A percentile compares a stretch with the other conserved stretches of the same genome.
These are phyloP conservation scores for Luehdorfia chinensis DNA, from an alignment of 1,140 invertebrate species.

Conservation along the genomic window DNA sequence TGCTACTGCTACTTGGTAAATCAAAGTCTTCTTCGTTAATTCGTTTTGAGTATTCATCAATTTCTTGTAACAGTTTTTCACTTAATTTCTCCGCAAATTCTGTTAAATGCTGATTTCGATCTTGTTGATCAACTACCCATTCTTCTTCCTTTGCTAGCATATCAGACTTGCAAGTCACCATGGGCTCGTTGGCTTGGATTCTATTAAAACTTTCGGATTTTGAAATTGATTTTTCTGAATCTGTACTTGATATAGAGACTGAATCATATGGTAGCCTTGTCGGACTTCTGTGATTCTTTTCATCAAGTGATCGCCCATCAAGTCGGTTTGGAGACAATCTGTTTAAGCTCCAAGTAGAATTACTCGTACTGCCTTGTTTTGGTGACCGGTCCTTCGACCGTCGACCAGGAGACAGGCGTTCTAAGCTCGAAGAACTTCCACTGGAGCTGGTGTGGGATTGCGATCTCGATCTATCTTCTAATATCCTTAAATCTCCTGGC, in stretches of 20 bases:
- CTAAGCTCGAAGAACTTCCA: constrained; percentile 73
- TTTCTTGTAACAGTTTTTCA: constrained; percentile 85
- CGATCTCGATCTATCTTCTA: constrained; percentile 75
- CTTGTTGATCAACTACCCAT: constrained; percentile 79
- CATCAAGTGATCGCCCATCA: constrained; percentile 70
- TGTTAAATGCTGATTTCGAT: constrained; percentile 82
- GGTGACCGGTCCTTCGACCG: constrained; percentile 74
- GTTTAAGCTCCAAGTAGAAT: constrained; percentile 75
- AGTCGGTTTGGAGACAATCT: constrained; percentile 70
- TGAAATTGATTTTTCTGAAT: constrained; percentile 73
- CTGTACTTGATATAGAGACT: constrained; percentile 72
- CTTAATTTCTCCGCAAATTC: constrained; percentile 87
- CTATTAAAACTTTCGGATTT: constrained; percentile 76
- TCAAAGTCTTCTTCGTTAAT: constrained; percentile 76
- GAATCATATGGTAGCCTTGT: constrained; percentile 72
- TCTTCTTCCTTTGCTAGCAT: constrained; percentile 74
- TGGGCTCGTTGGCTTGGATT: constrained; percentile 68
- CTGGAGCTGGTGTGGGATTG: constrained; percentile 74
- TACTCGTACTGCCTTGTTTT: constrained; percentile 72
- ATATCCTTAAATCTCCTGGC: constrained; percentile 75
- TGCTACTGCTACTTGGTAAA: constrained; percentile 68
- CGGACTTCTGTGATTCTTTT: constrained; percentile 70
- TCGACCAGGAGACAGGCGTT: constrained; percentile 70
- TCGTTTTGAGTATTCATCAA: constrained; percentile 81
- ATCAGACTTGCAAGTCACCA: constrained; percentile 74